phyloP scores from a whole-genome alignment of 2,888 invertebrate genomes.

The Stenotaenia linearis region DNA sequence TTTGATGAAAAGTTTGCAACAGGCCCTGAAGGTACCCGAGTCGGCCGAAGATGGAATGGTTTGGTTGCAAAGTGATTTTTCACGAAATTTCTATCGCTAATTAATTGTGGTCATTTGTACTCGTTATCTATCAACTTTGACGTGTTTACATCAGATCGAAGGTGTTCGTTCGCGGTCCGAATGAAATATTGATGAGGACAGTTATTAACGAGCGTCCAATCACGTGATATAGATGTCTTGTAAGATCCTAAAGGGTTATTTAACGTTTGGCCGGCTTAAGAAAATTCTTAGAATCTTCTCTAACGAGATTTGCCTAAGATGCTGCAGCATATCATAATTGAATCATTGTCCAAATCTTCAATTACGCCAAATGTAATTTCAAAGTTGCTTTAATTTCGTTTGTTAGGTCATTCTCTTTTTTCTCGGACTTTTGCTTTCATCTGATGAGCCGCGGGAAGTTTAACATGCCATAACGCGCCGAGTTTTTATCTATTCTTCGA shows the following conservation, averaged over 20 bases:
- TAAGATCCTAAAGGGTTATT: not conserved
- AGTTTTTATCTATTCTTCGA: slow-evolving; percentile 4
- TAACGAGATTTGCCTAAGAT: not conserved
- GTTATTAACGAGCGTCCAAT: not conserved
- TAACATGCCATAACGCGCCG: slow-evolving; percentile 6
- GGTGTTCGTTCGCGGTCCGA: not conserved
- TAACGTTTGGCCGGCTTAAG: not conserved
- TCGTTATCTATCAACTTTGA: not conserved
- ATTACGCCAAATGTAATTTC: not conserved
- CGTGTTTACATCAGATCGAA: not conserved
- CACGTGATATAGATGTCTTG: not conserved
- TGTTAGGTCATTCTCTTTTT: not conserved
- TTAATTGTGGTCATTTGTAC: slow-evolving; percentile 16
- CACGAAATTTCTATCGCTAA: not conserved
- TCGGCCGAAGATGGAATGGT: not conserved
- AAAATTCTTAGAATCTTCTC: not conserved
- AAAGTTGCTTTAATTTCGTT: not conserved
- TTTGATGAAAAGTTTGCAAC: not conserved
- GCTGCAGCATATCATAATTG: not conserved
- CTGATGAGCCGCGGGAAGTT: slow-evolving; percentile 20
- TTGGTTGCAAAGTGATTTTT: not conserved
- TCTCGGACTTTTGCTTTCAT: not conserved
- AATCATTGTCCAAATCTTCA: not conserved
- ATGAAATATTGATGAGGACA: slow-evolving; percentile 13
- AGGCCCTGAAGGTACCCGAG: not conserved